Evolutionary conservation across 2,888 invertebrate genomes (phyloP), one percentile per base, ranked within the genome.

Genomic region (Spodoptera exigua): DNA sequence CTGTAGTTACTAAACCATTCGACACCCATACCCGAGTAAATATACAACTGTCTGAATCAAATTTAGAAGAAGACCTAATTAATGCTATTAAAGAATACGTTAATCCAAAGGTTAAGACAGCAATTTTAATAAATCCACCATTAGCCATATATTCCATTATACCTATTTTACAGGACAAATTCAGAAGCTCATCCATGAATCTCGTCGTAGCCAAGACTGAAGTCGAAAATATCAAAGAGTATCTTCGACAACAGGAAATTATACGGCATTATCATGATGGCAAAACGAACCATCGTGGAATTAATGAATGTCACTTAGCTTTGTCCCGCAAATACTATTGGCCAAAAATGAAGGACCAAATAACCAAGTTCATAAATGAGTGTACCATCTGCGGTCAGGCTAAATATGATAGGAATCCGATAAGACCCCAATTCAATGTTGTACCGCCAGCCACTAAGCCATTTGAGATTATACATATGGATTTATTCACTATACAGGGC

Each of bases 261-360:
- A 47, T 47, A 12, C 37, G 37, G 4, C 16, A 47, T 11, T 47
- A 47, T 10, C 47, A 47, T 13, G 47, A 47, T 11, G 47, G 47
- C 13, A 47, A 47, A 27, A 37, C 47, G 0, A 47, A 47, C 13
- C 47, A 47, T 16, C 47, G 47, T 9, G 47, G 47, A 10, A 47
- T 47, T 14, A 37, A 18, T 13, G 47, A 47, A 2, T 47, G 47
- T 21, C 12, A 37, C 9, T 11, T 47, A 16, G 17, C 47, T 3
- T 21, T 47, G 10, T 47, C 47, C 1, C 17, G 14, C 12, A 36
- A 37, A 37, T 47, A 27, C 11, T 47, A 37, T 13, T 47, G 47
- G n/a, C n/a, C n/a, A n/a, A n/a, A n/a, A n/a, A n/a, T n/a, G 2
- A 48, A 39, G 4, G 12, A 35, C 7, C 35, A 35, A 7, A 35